phyloP scores from a whole-genome alignment of 2,113 vertebrate genomes.

The Malurus elegans region DNA sequence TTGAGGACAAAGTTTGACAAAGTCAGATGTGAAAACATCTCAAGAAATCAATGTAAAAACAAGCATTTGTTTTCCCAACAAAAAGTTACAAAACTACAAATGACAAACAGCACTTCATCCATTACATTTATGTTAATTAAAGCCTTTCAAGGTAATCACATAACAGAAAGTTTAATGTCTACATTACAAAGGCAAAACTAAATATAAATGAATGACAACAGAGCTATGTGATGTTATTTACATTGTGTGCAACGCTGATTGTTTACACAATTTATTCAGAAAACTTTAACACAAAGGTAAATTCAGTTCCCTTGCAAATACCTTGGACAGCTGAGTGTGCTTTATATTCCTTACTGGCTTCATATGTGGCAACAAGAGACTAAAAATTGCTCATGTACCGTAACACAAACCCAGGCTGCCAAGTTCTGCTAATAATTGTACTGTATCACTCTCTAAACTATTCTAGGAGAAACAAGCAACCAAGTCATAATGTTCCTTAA shows the following conservation, averaged over 20 bases:
- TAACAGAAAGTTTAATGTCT: neutral
- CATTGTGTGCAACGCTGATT: neutral
- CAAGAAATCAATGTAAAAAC: neutral
- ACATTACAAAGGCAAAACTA: neutral
- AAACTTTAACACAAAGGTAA: neutral
- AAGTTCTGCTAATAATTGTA: neutral
- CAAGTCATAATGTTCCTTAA: neutral
- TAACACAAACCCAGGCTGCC: neutral
- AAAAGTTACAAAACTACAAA: neutral
- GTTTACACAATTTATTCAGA: neutral
- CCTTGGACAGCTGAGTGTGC: neutral
- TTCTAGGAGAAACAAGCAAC: neutral
- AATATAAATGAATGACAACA: neutral
- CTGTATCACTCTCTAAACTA: neutral
- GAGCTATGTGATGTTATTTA: neutral
- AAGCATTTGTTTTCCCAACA: neutral
- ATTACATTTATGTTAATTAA: slow-evolving; percentile 19
- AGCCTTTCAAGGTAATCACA: neutral
- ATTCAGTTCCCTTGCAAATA: neutral
- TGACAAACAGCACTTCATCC: neutral
- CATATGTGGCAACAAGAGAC: neutral
- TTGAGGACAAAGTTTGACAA: neutral
- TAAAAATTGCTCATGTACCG: neutral
- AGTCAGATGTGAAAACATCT: neutral
- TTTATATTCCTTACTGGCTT: neutral